Evolutionary conservation across 1,140 invertebrate genomes (phyloP).

Genomic region (Gryllus bimaculatus): DNA sequence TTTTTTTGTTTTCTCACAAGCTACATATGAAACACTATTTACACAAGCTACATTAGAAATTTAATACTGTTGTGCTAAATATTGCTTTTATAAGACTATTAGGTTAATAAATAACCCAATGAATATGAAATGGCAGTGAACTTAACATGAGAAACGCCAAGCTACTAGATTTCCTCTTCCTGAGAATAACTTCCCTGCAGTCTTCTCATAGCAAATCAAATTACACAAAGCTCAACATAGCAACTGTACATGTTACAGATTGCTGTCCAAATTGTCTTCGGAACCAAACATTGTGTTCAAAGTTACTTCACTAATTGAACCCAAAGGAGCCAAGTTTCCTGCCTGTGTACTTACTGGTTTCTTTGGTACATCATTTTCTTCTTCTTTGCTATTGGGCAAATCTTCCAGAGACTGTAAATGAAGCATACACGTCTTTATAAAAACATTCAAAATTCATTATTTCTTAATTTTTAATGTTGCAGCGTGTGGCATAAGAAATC

Average conservation of each 20-base stretch:
- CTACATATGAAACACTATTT: too few relatives aligned
- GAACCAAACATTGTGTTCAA: conserved; percentile 23
- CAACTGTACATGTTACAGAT: background rate
- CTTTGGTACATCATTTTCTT: conserved; percentile 27
- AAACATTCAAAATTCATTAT: background rate
- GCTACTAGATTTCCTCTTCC: too few relatives aligned
- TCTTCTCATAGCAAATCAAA: too few relatives aligned
- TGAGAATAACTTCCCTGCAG: too few relatives aligned
- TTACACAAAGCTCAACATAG: too few relatives aligned
- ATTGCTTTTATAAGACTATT: too few relatives aligned
- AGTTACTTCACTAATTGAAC: conserved; percentile 34
- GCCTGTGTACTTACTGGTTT: conserved; percentile 32
- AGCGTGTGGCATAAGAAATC: background rate
- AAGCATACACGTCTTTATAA: background rate
- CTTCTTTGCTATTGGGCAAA: background rate
- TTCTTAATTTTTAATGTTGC: background rate
- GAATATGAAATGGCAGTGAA: too few relatives aligned
- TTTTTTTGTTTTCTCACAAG: too few relatives aligned
- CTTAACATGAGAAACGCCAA: too few relatives aligned
- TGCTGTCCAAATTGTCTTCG: background rate
- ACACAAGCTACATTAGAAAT: too few relatives aligned
- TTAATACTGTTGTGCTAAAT: too few relatives aligned
- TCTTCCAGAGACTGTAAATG: conserved; percentile 15
- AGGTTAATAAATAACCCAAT: too few relatives aligned
- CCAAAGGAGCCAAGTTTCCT: conserved; percentile 31